These are phyloP conservation scores for Harpagus bidentatus DNA, from an alignment of 2,113 vertebrate genomes.

Conservation along the genomic window DNA sequence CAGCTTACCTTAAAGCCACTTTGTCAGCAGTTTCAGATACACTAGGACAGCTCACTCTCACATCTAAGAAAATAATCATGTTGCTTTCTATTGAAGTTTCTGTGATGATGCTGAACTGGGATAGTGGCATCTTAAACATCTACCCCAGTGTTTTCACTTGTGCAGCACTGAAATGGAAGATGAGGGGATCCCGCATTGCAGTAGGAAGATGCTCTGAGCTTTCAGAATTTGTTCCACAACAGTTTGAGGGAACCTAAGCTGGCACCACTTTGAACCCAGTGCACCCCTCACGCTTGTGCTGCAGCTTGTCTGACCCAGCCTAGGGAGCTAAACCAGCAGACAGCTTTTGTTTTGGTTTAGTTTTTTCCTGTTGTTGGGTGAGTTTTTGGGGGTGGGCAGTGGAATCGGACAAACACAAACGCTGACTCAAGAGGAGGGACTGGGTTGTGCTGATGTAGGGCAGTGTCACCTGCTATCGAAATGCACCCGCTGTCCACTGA, in stretches of 20 bases:
- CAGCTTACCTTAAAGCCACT: neutral
- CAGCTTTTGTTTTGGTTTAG: neutral
- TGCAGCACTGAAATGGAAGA: neutral
- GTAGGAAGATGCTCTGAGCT: neutral
- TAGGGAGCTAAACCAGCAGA: neutral
- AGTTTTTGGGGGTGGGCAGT: neutral
- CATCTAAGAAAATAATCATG: neutral
- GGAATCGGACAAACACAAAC: neutral
- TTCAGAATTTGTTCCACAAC: neutral
- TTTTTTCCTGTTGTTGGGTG: neutral
- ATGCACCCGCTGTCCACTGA: neutral
- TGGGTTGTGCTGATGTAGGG: no score
- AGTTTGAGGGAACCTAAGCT: neutral
- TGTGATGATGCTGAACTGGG: neutral
- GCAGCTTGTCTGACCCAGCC: neutral
- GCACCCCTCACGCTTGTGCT: accelerated
- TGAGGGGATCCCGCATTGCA: neutral
- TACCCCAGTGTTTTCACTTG: neutral
- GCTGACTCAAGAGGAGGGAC: neutral
- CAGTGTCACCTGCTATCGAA: neutral
- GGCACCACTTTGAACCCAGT: neutral
- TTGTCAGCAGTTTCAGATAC: neutral
- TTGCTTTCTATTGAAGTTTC: neutral
- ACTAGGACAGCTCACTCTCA: neutral
- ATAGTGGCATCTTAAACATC: neutral